Evolutionary conservation across 2,797 vertebrate species (phyloP), one percentile per base, ranked within the genome.

Genomic region (Ataeniobius toweri): DNA sequence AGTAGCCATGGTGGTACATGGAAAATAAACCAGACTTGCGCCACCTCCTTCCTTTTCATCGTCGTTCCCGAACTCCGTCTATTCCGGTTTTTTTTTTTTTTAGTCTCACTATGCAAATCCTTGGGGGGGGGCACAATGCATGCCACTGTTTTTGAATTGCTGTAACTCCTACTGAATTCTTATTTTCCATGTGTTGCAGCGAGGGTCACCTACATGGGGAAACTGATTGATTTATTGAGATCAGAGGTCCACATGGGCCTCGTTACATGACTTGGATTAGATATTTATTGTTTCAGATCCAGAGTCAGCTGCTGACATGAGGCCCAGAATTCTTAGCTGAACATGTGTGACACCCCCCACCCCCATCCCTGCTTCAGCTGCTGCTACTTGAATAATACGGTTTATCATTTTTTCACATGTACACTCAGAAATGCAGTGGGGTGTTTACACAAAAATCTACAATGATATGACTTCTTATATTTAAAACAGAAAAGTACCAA

Each of bases 181-280:
- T 69, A 67, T 68, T 74, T 86, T 31, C 75, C 73, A 75, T 28
- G 28, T 86, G 87, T 83, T 85, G 79, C 74, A 73, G 69, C 14
- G 63, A 7, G 78, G 73, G 79, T 58, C 71, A 68, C 56, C 16
- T 18, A 50, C 75, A 75, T 39, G 9, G 58, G 46, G 70, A 13
- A 59, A 14, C 74, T 74, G 85, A 90, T 90, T 77, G 80, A 91
- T 92, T 90, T 59, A 58, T 74, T 74, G 72, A 59, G 31, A 82
- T 72, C 74, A 1, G 83, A 85, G 86, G 83, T 55, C 71, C 80
- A 48, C 69, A 69, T 39, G 55, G 81, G 78, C 77, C 78, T 80
- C 63, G 79, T 81, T 80, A 91, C 88, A 82, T 91, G 89, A 87
- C 84, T 58, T 79, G 83, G 90, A 88, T 92, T 87, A 85, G 83